Conservation (phyloP, 2,888 invertebrate genomes). For the Flexamia atlantica region DNA sequence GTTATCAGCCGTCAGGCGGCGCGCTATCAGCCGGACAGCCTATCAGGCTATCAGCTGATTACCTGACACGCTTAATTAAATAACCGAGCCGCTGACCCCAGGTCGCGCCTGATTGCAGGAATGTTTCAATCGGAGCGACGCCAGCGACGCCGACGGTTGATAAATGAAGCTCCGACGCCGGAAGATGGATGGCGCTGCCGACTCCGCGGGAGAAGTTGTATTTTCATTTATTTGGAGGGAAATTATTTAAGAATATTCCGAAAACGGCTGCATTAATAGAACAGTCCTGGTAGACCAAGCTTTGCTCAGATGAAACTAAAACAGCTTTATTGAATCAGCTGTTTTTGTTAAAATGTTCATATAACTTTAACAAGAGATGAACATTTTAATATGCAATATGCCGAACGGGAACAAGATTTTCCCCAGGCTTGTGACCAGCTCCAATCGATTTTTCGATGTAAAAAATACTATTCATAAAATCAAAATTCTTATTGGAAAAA, state of each 20-base stretch:
- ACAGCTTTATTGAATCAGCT: too few species aligned
- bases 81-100: slow-evolving; percentile 9
- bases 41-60: slow-evolving; percentile 35
- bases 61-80: slow-evolving; percentile 29
- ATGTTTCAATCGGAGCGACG: slow-evolving; percentile 8
- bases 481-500: too few species aligned
- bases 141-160: slow-evolving; percentile 1
- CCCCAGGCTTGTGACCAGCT: too few species aligned
- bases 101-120: slow-evolving; percentile 28
- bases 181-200: background rate
- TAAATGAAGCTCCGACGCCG: background rate
- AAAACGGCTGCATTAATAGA: too few species aligned
- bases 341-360: too few species aligned
- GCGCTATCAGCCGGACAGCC: background rate
- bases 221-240: slow-evolving; percentile 24
- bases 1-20: background rate
- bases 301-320: too few species aligned
- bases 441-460: too few species aligned
- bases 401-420: too few species aligned
- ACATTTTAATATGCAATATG: too few species aligned
- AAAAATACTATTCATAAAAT: too few species aligned
- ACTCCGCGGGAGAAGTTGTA: background rate
- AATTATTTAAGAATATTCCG: background rate
- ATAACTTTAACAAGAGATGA: too few species aligned
- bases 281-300: too few species aligned